These are phyloP conservation scores for Rhinoptilus africanus DNA, from an alignment of 2,113 vertebrate genomes.

Conservation along the genomic window DNA sequence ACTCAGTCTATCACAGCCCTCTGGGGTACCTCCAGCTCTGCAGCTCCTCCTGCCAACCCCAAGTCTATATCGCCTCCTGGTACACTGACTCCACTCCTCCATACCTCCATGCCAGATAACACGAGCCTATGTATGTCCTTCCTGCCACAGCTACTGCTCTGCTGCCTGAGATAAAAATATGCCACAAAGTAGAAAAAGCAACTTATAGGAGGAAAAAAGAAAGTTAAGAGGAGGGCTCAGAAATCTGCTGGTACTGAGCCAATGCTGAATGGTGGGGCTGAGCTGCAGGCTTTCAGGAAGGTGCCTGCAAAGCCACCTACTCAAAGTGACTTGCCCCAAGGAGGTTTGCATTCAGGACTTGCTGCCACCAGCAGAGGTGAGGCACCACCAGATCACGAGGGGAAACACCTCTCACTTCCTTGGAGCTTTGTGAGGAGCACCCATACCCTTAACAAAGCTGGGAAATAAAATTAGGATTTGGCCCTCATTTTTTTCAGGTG, in stretches of 20 bases:
- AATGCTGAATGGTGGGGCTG: background rate
- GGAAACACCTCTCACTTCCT: background rate
- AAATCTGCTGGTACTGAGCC: background rate
- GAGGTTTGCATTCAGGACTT: background rate
- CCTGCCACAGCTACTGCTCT: background rate
- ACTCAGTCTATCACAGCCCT: background rate
- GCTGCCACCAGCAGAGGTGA: background rate
- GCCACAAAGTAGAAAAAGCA: background rate
- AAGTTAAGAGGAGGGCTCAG: background rate
- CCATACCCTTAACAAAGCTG: background rate
- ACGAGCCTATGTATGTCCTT: accelerated
- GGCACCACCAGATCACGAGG: background rate
- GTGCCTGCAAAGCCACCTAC: background rate
- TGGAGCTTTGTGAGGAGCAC: background rate
- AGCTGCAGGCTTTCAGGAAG: background rate
- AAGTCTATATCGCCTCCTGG: background rate
- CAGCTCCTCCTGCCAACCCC: background rate
- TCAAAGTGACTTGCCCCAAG: background rate
- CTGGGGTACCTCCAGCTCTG: background rate
- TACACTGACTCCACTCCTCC: accelerated
- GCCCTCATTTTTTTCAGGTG: background rate
- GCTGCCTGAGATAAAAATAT: background rate
- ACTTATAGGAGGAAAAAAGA: background rate
- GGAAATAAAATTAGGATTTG: background rate
- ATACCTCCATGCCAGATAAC: background rate